Evolutionary conservation across 2,113 vertebrate genomes (phyloP).

Genomic region (Ctenodactylus gundi): DNA sequence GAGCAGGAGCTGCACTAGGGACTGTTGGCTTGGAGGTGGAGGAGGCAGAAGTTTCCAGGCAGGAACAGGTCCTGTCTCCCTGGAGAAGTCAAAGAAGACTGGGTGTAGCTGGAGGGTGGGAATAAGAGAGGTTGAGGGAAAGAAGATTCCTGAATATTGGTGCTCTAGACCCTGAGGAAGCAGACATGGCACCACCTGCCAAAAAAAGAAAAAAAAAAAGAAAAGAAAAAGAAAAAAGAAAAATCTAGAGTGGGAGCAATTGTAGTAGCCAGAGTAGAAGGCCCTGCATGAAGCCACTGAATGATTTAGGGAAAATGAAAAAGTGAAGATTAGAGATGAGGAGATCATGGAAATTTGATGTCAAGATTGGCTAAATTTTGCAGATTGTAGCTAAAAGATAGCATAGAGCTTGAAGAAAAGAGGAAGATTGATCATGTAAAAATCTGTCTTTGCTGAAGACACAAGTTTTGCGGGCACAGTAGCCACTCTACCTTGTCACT

Average conservation of each 20-base stretch:
- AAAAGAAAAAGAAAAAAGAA: not conserved
- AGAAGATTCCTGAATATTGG: not conserved
- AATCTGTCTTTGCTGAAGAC: not conserved
- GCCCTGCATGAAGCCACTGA: not conserved
- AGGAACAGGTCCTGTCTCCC: not conserved
- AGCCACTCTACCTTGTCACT: not conserved
- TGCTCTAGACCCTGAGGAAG: not conserved
- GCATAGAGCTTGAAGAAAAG: not conserved
- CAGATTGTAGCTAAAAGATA: not conserved
- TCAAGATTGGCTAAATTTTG: not conserved
- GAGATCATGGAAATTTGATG: not conserved
- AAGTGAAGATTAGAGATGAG: not conserved
- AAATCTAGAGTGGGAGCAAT: not conserved
- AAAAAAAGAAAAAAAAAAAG: not conserved
- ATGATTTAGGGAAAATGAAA: not conserved
- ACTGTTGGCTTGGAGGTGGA: not conserved
- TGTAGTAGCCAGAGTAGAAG: not conserved
- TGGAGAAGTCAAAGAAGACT: not conserved
- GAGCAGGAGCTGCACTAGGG: no score
- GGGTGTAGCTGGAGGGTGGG: not conserved
- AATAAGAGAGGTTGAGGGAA: not conserved
- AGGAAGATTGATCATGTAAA: not conserved
- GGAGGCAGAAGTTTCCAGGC: not conserved
- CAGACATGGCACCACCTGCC: no score
- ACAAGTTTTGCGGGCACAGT: not conserved